These are phyloP conservation scores for Diorhabda sublineata DNA, from an alignment of 1,140 invertebrate genomes.

Conservation along the genomic window DNA sequence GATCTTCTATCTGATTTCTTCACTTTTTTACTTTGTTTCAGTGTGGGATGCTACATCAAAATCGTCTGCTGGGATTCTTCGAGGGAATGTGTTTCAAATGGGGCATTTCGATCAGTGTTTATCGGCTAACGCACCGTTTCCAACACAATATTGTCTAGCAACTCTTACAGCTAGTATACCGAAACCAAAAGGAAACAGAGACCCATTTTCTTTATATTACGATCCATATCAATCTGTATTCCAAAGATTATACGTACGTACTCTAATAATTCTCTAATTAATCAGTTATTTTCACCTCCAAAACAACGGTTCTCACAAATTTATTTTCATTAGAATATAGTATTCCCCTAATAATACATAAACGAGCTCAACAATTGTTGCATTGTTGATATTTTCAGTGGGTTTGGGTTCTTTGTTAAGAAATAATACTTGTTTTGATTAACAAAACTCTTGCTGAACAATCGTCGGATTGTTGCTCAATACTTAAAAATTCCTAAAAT, in stretches of 20 bases:
- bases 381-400: too few species aligned
- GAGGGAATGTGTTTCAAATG: slow-evolving; percentile 55
- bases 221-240: slow-evolving; percentile 50
- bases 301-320: too few species aligned
- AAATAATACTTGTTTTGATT: too few species aligned
- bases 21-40: slow-evolving; percentile 32
- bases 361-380: too few species aligned
- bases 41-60: slow-evolving; percentile 61
- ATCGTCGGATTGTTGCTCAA: too few species aligned
- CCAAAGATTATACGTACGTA: slow-evolving; percentile 53
- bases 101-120: slow-evolving; percentile 63
- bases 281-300: too few species aligned
- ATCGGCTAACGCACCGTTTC: slow-evolving; percentile 47
- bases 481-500: too few species aligned
- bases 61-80: slow-evolving; percentile 54
- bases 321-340: too few species aligned
- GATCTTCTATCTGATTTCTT: too few species aligned
- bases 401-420: too few species aligned
- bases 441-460: too few species aligned
- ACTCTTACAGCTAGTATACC: slow-evolving; percentile 46
- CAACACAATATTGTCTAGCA: slow-evolving; percentile 55
- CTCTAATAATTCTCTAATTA: not conserved
- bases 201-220: slow-evolving; percentile 43
- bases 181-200: slow-evolving; percentile 41
- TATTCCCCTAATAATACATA: too few species aligned